Base-by-base conservation (phyloP, 2,888 invertebrate genomes). In the Drosophila picticornis region DNA sequence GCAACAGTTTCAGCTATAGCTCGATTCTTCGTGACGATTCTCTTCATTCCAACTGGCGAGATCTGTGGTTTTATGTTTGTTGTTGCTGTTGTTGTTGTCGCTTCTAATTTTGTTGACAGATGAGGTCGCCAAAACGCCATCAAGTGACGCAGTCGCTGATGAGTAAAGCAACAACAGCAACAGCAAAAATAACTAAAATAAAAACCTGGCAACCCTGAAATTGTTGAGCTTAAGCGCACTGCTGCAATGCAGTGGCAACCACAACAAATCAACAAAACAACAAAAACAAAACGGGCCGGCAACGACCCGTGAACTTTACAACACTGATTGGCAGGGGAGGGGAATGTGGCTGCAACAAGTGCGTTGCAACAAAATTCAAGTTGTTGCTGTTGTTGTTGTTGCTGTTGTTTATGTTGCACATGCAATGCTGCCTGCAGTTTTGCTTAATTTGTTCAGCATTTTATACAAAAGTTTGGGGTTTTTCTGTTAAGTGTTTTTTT, bases 51-150 rank as follows among this genome's bases (percentile, higher is more conserved):
- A 80, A 52, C 68, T 59, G 67, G 77, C 63, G 64, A 70, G 69
- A 70, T 70, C 57, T 77, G 60, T 70, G 70, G 63, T 68, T 64
- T 62, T 60, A 52, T 32, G 16, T 32, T 32, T 19, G 0, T n/a
- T 46, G 31, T 27, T 63, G 29, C 9, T 62, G 56, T 58, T 64
- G 69, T 61, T 74, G 77, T 72, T 73, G 85, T 76, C 73, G 88
- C 88, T 87, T 87, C 89, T 87, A 87, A 87, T 87, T 84, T 81
- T 80, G 83, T 83, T 87, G 87, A 87, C 89, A 87, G 81, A 89
- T 87, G 89, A 87, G 87, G 89, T 87, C 89, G 86, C 83, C 84
- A 77, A 80, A 80, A 72, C 79, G 74, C 77, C 82, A 81, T 62
- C 77, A 65, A 65, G 50, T 77, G 84, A 85, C 81, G 88, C 75